Evolutionary conservation across 2,113 vertebrate species (phyloP), one percentile per base, ranked within the genome.

Genomic region (Vanacampus margaritifer): DNA sequence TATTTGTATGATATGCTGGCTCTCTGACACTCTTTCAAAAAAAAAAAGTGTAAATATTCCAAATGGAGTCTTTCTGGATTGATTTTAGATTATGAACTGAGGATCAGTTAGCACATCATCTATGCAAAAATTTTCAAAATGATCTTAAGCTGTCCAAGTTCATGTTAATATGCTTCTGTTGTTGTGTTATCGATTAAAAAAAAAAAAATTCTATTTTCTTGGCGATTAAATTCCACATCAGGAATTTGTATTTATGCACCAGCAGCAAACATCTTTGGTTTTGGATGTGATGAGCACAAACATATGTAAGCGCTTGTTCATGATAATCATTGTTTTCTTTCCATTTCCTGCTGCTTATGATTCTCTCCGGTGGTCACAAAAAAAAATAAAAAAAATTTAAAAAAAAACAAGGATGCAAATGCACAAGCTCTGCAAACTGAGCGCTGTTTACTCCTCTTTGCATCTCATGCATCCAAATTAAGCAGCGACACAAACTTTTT

Each of bases 401-500:
- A 8, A 39, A 50, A 32, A 62, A 41, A 24, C 41, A 6, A 61
- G 3, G 37, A 63, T 71, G 26, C 21, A 26, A 17, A 32, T 5
- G 26, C 17, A 8, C 19, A 5, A 46, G 41, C 61, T 50, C 36
- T 43, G 43, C 58, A 45, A 37, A 65, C 45, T 41, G 3, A 24
- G 21, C 41, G 1, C 61, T 75, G 62, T 35, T 77, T 12, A 61
- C 68, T 45, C 57, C 19, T 46, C 51, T 66, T 61, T 54, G 56
- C 48, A 56, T 89, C 88, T 90, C 91, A 93, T 93, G 89, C 90
- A 94, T 94, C 90, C 92, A 93, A 72, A 85, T 86, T 71, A 72
- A 66, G 57, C 39, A 17, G 46, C 72, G 79, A 79, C 1, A 46
- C 91, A 93, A 92, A 94, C 91, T 93, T 93, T n/a, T 32, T 91